Evolutionary conservation across 1,140 invertebrate species (phyloP), one percentile per base, ranked within the genome.

Genomic region (Nixonia krombeini): DNA sequence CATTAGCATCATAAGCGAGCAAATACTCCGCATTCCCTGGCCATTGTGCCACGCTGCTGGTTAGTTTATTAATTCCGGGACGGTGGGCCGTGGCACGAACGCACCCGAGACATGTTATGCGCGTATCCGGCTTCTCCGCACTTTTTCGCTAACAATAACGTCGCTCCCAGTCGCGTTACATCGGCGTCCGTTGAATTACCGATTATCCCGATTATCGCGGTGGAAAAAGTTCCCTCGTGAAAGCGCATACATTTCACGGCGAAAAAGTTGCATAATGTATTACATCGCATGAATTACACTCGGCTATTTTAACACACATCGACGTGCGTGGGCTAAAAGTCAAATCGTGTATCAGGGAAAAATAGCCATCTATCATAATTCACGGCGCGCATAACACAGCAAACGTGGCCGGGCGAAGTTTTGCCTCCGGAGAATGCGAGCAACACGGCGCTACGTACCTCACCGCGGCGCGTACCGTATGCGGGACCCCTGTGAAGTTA

Each of bases 1-100:
- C 77, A 79, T 82, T 82, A 82, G 76, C 78, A 82, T 80, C 78
- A 77, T 77, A 79, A 78, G 74, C 76, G 72, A 62, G 65, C 73
- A 82, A 80, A 80, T 82, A 79, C 70, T 75, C 70, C 46, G 67
- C 66, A 72, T 74, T 73, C 69, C 51, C 53, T 56, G 33, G 56
- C 66, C 66, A 78, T 79, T 78, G 75, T 82, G 52, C 68, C n/a
- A 67, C n/a, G n/a, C n/a, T 72, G 63, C 74, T 77, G 75, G 74
- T 80, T 80, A 82, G 73, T 79, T 80, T 77, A 82, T 82, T 82
- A 82, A 79, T 82, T 80, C 74, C 57, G 50, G 37, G 46, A 69
- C 57, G 47, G 29, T 40, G 33, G 49, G 52, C 62, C 58, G 51
- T 47, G 63, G 52, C 71, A 65, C 57, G 63, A 61, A 64, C 63